Evolutionary conservation across 64 coral and sea anemone species (phyloP).

Genomic region (Acropora yongei): DNA sequence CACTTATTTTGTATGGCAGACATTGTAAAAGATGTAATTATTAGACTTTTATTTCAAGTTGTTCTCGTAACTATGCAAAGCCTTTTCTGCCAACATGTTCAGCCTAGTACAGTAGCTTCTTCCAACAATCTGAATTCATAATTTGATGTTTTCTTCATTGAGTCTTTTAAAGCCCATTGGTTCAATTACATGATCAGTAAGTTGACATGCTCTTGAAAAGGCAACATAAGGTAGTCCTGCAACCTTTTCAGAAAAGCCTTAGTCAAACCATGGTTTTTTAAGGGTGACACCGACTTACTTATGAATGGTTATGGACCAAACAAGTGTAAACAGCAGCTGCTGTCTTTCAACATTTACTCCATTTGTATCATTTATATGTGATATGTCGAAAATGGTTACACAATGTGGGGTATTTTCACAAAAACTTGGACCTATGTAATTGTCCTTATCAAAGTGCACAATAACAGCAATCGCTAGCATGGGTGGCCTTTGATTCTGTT

Average conservation of each 20-base stretch:
- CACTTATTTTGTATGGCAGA: constrained; percentile 60
- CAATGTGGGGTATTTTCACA: not conserved
- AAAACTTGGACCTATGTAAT: constrained; percentile 26
- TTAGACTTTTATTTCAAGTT: constrained; percentile 42
- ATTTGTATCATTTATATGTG: not conserved
- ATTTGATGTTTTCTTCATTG: constrained; percentile 21
- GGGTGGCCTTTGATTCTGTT: constrained; percentile 17
- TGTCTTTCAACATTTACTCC: not conserved
- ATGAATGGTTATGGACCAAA: constrained; percentile 2
- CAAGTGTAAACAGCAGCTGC: no score
- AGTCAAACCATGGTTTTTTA: not conserved
- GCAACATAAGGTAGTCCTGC: constrained; percentile 19
- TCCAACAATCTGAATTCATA: constrained; percentile 36
- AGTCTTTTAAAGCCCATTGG: constrained; percentile 25
- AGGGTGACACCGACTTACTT: not conserved
- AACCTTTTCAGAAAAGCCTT: not conserved
- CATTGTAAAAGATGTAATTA: constrained; percentile 51
- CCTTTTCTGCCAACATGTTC: constrained; percentile 61
- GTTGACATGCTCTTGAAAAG: not conserved
- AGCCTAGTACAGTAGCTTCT: constrained; percentile 44
- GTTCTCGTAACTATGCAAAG: constrained; percentile 34
- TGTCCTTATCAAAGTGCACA: constrained; percentile 29
- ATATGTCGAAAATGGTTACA: no score
- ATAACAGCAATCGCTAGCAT: constrained; percentile 43
- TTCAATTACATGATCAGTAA: constrained; percentile 18